Percentiles rank a stretch among this genome's conserved stretches.
Evolutionary conservation across 1,140 invertebrate species (phyloP).

Genomic region (Olivierus martensii): DNA sequence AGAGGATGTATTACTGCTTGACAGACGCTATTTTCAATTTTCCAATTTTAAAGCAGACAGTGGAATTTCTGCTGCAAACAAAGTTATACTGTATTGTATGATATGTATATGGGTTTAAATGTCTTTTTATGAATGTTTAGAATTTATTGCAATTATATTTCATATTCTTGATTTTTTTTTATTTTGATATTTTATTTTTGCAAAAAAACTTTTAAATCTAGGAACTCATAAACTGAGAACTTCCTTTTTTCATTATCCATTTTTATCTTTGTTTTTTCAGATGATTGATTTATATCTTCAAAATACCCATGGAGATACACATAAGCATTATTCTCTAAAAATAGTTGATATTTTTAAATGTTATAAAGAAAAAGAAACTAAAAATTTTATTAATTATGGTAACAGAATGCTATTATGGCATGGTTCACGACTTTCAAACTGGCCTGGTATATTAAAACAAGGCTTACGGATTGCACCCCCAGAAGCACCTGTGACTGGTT

Average conservation of each 20-base stretch:
- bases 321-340: constrained; percentile 29
- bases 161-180: too few species aligned
- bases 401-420: constrained; percentile 43
- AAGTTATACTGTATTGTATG: too few species aligned
- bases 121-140: too few species aligned
- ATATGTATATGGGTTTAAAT: too few species aligned
- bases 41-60: too few species aligned
- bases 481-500: constrained; percentile 38
- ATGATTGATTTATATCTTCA: constrained; percentile 29
- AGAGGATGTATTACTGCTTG: too few species aligned
- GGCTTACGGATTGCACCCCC: constrained; percentile 43
- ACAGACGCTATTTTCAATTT: too few species aligned
- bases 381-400: constrained; percentile 20
- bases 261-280: constrained; percentile 22
- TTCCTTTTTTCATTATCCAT: too few species aligned
- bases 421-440: constrained; percentile 43
- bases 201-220: too few species aligned
- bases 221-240: background rate
- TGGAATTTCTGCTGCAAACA: too few species aligned
- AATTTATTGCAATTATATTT: too few species aligned
- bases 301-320: constrained; percentile 34
- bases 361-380: constrained; percentile 22
- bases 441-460: constrained; percentile 42
- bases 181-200: too few species aligned
- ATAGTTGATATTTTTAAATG: constrained; percentile 28